Percentiles rank a stretch among this genome's conserved stretches.
These are phyloP conservation scores for Cistogaster globosa DNA, from an alignment of 2,888 invertebrate species.

Conservation along the genomic window DNA sequence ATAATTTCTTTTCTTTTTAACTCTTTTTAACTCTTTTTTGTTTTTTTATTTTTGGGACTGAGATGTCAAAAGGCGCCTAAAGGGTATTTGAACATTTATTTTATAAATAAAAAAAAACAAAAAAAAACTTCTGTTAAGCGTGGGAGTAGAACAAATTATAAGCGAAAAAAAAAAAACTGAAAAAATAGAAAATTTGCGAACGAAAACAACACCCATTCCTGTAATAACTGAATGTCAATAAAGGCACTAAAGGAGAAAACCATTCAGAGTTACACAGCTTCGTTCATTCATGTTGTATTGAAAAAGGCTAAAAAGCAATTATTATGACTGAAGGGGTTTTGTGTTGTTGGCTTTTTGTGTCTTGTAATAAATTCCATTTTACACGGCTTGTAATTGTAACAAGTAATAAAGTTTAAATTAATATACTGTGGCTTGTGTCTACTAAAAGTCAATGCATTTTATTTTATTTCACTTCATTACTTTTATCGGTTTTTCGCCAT, in stretches of 20 bases:
- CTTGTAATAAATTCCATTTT: constrained; percentile 46
- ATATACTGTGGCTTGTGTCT: constrained; percentile 63
- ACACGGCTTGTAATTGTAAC: constrained; percentile 70
- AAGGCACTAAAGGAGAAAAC: constrained; percentile 42
- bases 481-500: constrained; percentile 5
- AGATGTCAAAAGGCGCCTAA: constrained; percentile 70
- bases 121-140: constrained; percentile 20
- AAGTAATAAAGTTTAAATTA: constrained; percentile 69
- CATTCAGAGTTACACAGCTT: constrained; percentile 25
- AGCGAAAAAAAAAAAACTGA: constrained; percentile 45
- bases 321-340: constrained; percentile 64
- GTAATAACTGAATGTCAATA: constrained; percentile 47
- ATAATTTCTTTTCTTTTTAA: constrained; percentile 30
- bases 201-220: constrained; percentile 47
- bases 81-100: constrained; percentile 64
- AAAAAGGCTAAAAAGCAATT: constrained; percentile 53
- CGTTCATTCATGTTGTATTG: constrained; percentile 1
- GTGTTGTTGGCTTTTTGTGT: background rate
- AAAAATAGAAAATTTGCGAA: constrained; percentile 4
- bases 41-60: constrained; percentile 32
- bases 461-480: constrained; percentile 20
- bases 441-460: constrained; percentile 44
- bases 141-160: constrained; percentile 64
- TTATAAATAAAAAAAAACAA: background rate
- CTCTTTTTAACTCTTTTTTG: background rate